A percentile compares a stretch with the other conserved stretches of the same genome.
Conservation (phyloP, 2,797 vertebrate genomes). For the Pipistrellus kuhlii region DNA sequence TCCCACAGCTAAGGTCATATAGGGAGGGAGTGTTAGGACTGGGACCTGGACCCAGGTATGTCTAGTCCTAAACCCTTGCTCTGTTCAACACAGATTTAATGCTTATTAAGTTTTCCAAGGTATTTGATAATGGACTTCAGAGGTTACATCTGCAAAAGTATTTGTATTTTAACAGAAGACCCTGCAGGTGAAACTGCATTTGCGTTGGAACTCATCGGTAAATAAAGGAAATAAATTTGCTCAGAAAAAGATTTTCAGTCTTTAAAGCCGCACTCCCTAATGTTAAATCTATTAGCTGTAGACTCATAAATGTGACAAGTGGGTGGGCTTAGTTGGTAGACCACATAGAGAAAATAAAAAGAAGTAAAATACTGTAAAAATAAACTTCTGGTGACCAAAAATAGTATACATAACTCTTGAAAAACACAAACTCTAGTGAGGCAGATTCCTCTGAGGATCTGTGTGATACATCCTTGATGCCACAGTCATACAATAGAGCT, state of each 20-base stretch:
- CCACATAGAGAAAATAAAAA: conserved; percentile 1
- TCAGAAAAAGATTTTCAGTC: neutral
- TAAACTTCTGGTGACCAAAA: conserved; percentile 31
- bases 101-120: neutral
- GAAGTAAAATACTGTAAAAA: conserved; percentile 39
- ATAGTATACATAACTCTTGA: neutral
- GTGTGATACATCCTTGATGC: neutral
- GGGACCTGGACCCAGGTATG: neutral
- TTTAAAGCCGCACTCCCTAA: neutral
- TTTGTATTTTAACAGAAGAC: neutral
- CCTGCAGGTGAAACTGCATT: neutral
- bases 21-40: neutral
- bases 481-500: neutral
- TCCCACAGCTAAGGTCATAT: neutral
- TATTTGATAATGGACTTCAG: neutral
- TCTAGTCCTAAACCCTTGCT: neutral
- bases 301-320: neutral
- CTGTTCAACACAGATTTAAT: neutral
- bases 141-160: neutral
- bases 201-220: neutral
- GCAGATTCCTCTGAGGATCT: neutral
- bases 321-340: neutral
- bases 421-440: neutral
- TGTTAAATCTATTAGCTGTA: neutral
- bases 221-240: neutral